A percentile compares a stretch with the other conserved stretches of the same genome.
These are phyloP conservation scores for Cyprinella venusta DNA, from an alignment of 2,797 vertebrate species.

Conservation along the genomic window DNA sequence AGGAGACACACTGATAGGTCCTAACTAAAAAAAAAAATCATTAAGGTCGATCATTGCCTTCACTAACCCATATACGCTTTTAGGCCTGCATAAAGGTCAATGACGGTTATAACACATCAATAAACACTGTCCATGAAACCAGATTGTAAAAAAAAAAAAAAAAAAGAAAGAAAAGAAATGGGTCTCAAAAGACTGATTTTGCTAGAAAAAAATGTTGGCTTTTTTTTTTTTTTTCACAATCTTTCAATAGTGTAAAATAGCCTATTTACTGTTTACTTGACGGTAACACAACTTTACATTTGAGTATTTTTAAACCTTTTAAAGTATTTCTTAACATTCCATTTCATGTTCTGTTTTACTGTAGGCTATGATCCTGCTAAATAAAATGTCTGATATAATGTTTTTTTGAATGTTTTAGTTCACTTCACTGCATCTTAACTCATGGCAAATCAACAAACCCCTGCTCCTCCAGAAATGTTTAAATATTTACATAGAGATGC, in stretches of 20 bases:
- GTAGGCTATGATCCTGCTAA: not conserved
- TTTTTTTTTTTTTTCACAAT: not conserved
- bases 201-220: too few species aligned
- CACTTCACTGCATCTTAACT: not conserved
- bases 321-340: not conserved
- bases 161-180: too few species aligned
- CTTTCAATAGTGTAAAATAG: not conserved
- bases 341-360: not conserved
- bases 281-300: not conserved
- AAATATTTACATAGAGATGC: constrained; percentile 1
- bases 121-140: not conserved
- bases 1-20: not conserved
- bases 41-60: not conserved
- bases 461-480: not conserved
- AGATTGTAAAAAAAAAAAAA: not conserved
- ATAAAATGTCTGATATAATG: not conserved
- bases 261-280: not conserved
- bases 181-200: not conserved
- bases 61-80: not conserved
- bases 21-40: not conserved
- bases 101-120: not conserved
- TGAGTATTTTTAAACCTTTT: not conserved
- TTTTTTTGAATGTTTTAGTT: not conserved
- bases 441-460: not conserved
- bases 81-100: not conserved